phyloP scores from a whole-genome alignment of 2,797 vertebrate genomes.

The Typhlichthys eigenmanni region DNA sequence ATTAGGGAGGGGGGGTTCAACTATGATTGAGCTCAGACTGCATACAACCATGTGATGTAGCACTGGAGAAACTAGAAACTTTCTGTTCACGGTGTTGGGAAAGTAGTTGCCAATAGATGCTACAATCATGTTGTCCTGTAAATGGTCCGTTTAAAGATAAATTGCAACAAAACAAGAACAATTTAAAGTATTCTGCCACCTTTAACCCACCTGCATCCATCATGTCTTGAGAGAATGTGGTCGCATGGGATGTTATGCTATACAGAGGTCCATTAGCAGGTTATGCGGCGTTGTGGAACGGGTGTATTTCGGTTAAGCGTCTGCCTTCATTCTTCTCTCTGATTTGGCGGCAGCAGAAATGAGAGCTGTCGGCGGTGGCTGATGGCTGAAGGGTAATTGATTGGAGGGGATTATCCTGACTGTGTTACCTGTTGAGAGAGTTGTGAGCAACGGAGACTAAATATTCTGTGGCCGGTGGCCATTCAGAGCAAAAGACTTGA shows the following conservation, averaged over 20 bases:
- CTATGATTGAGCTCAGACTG: no score
- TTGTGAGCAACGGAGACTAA: conserved; percentile 42
- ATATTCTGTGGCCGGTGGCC: conserved; percentile 31
- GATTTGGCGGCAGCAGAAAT: conserved; percentile 47
- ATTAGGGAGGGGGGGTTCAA: no score
- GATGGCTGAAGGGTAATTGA: conserved; percentile 76
- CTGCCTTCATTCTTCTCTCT: conserved; percentile 53
- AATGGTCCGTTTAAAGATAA: conserved; percentile 34
- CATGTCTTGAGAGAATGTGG: conserved; percentile 17
- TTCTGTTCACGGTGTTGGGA: conserved; percentile 17
- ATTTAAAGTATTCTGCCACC: conserved; percentile 20
- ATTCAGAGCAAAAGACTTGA: not conserved
- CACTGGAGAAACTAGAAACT: not conserved
- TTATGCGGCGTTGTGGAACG: conserved; percentile 39
- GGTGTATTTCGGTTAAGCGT: conserved; percentile 48
- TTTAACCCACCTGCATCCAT: conserved; percentile 50
- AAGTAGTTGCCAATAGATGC: conserved; percentile 18
- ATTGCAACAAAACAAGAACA: conserved; percentile 21
- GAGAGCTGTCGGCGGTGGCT: conserved; percentile 47
- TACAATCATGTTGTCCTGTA: not conserved
- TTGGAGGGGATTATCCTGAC: conserved; percentile 72
- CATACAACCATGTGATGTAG: not conserved
- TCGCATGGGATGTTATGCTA: conserved; percentile 13
- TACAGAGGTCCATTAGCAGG: conserved; percentile 46
- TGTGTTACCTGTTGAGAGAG: conserved; percentile 61